These are phyloP conservation scores for Zaprionus davidi DNA, from an alignment of 1,140 invertebrate species.

Conservation along the genomic window DNA sequence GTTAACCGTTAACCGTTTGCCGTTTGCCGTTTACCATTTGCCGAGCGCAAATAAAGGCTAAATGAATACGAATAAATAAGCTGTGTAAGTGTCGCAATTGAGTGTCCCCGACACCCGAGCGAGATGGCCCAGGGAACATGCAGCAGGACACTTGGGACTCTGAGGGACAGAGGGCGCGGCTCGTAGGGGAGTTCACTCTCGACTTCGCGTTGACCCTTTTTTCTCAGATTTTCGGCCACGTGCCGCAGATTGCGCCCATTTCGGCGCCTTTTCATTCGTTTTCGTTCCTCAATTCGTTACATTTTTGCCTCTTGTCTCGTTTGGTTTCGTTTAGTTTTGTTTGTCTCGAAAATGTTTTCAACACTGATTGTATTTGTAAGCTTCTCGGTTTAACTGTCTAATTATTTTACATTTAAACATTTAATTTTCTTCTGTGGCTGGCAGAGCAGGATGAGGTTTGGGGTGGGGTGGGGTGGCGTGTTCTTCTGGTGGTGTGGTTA, in stretches of 20 bases:
- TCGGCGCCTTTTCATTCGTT: constrained; percentile 41
- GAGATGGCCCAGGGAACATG: neutral
- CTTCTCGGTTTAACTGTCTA: constrained; percentile 84
- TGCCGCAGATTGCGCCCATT: constrained; percentile 60
- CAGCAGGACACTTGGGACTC: neutral
- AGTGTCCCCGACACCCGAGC: constrained; percentile 1
- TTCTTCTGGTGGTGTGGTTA: constrained; percentile 19
- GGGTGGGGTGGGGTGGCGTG: neutral
- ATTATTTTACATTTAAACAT: constrained; percentile 83
- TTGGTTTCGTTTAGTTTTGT: constrained; percentile 27
- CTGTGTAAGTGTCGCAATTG: constrained; percentile 41
- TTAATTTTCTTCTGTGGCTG: constrained; percentile 58
- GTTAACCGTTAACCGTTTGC: constrained; percentile 26
- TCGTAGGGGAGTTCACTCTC: constrained; percentile 11
- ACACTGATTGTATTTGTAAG: constrained; percentile 84
- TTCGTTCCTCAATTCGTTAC: constrained; percentile 30
- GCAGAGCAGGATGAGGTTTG: neutral
- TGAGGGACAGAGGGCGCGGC: neutral
- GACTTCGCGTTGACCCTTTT: constrained; percentile 56
- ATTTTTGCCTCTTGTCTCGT: constrained; percentile 24
- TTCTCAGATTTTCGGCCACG: constrained; percentile 42
- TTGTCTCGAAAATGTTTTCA: constrained; percentile 79
- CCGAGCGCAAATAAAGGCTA: constrained; percentile 39
- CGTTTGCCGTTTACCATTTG: constrained; percentile 33
- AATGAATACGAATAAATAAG: constrained; percentile 52